Base-by-base conservation (phyloP, 2,797 vertebrate genomes). In the Limnodromus scolopaceus region DNA sequence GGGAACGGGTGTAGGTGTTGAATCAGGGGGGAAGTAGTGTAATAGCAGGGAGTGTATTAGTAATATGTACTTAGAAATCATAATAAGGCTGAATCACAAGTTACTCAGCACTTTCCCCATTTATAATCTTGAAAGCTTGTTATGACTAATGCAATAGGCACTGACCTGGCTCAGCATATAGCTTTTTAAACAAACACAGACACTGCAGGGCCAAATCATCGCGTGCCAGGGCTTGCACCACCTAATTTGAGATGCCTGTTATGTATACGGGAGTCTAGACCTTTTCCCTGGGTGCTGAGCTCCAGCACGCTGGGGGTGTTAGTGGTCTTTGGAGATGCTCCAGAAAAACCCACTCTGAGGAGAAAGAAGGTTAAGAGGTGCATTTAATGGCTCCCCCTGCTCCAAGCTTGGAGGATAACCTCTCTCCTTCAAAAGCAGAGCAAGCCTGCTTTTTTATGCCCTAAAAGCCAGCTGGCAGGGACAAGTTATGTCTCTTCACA, bases 61-160 rank as follows among this genome's bases (percentile, higher is more conserved):
- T 97, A 97, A 93, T 86, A 82, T 83, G 96, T 97, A 91, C 93
- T 96, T 94, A 96, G 80, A 96, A 97, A 92, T 97, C 78, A 95
- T 93, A 89, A 87, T 87, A 96, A 93, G 96, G 84, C 92, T 97
- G 97, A 98, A 96, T 97, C 97, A 96, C 88, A 94, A 76, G 92
- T 97, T 97, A 96, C 92, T 97, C 95, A 92, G 95, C 94, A 92
- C 90, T 97, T 97, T 97, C 93, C 84, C 88, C 93, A 93, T 97
- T 98, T 97, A 93, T 96, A 95, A 96, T 91, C 94, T 86, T 86
- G 83, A 91, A 94, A 96, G 95, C 95, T 93, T 77, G 81, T 78
- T 93, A 95, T 97, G 96, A 97, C 93, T 97, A 96, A 98, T 91
- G 94, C 92, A 85, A 87, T n/a, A 97, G 96, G 96, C 95, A 97